phyloP scores from a whole-genome alignment of 2,113 vertebrate genomes.

The Amazona guildingii region DNA sequence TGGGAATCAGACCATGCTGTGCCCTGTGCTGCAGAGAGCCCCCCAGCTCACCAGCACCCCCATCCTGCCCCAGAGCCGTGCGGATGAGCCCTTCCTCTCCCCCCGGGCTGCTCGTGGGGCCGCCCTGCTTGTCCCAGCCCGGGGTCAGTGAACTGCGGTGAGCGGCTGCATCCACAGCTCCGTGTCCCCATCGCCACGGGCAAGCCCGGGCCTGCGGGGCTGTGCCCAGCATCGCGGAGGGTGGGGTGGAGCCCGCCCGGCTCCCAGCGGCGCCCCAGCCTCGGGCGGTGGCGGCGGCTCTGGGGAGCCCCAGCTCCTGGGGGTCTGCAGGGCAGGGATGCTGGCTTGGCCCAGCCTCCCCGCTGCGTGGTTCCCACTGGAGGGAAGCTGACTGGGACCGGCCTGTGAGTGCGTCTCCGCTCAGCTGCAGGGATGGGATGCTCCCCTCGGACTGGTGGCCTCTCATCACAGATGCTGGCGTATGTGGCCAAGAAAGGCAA shows the following conservation, averaged over 20 bases:
- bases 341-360: neutral
- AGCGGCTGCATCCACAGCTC: fast-evolving
- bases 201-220: neutral
- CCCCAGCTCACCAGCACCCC: neutral
- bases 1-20: neutral
- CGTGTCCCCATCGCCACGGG: neutral
- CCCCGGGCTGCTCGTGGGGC: fast-evolving
- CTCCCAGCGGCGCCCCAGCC: neutral
- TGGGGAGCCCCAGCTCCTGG: fast-evolving
- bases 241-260: neutral
- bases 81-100: neutral
- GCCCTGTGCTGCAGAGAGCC: neutral
- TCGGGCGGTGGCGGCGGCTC: neutral
- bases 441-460: neutral
- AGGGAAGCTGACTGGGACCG: fast-evolving
- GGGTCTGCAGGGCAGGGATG: neutral
- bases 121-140: neutral
- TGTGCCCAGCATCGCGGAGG: fast-evolving
- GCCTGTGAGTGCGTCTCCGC: neutral
- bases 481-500: neutral
- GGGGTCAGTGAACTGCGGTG: neutral
- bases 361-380: fast-evolving
- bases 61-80: fast-evolving
- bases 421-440: neutral
- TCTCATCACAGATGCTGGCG: fast-evolving